Percentiles rank a stretch among this genome's conserved stretches.
phyloP scores from a whole-genome alignment of 2,888 invertebrate genomes.

The Perizoma affinitatum region DNA sequence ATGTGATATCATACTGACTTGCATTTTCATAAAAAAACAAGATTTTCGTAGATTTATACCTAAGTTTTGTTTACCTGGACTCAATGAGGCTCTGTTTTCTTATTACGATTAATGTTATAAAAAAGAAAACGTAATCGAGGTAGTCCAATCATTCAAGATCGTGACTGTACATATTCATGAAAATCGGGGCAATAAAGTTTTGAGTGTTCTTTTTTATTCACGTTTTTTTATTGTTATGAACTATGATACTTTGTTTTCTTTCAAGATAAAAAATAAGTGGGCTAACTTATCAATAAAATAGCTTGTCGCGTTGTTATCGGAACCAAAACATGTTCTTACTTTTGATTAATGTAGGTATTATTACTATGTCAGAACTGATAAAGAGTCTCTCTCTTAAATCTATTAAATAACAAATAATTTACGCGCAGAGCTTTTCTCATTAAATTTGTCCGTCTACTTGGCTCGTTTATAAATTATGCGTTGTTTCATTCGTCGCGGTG shows the following conservation, averaged over 20 bases:
- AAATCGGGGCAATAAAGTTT: constrained; percentile 9
- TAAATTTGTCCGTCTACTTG: constrained; percentile 34
- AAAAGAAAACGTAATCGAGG: no score
- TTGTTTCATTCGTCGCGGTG: constrained; percentile 34
- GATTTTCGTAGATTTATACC: no score
- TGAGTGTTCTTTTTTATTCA: constrained; percentile 12
- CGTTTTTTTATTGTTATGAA: constrained; percentile 9
- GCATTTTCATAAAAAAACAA: no score
- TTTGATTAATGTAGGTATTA: not conserved
- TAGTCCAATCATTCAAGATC: no score
- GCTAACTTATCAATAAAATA: constrained; percentile 4
- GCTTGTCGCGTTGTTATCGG: not conserved
- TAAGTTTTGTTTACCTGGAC: no score
- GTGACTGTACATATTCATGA: not conserved
- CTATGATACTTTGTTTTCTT: not conserved
- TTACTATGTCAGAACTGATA: not conserved
- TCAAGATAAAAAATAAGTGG: not conserved
- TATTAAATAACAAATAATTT: constrained; percentile 17
- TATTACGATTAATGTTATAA: no score
- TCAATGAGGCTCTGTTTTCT: no score
- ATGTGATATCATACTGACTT: no score
- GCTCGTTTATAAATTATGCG: constrained; percentile 48
- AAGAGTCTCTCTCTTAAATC: constrained; percentile 2
- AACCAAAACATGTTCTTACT: not conserved
- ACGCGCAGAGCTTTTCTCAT: constrained; percentile 30